phyloP scores from a whole-genome alignment of 2,113 vertebrate species.

The Dipodomys ordii region DNA sequence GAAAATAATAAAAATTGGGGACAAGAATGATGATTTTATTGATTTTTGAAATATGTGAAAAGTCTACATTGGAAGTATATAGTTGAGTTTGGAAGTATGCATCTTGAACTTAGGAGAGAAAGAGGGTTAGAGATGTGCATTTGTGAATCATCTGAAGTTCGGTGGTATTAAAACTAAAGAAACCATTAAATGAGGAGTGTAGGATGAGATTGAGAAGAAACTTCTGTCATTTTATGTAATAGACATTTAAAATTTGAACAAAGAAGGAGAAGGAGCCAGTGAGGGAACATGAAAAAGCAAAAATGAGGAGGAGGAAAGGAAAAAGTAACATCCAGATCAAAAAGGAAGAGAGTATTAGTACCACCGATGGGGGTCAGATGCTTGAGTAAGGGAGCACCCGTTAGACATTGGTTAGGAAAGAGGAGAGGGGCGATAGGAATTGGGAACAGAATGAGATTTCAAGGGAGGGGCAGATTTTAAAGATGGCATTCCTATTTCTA shows the following conservation, averaged over 20 bases:
- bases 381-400: neutral
- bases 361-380: neutral
- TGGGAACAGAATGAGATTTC: neutral
- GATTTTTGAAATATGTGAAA: constrained; percentile 47
- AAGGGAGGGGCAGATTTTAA: neutral
- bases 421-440: neutral
- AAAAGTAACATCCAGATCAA: neutral
- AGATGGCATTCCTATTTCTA: constrained; percentile 62
- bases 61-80: neutral
- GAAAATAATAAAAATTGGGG: neutral
- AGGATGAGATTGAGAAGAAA: constrained; percentile 48
- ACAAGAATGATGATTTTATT: constrained; percentile 15
- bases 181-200: neutral
- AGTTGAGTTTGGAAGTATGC: constrained; percentile 30
- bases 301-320: constrained; percentile 22
- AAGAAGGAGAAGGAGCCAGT: neutral
- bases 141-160: constrained; percentile 34
- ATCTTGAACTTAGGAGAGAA: constrained; percentile 52
- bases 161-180: constrained; percentile 16
- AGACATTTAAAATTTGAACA: constrained; percentile 49
- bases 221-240: constrained; percentile 62
- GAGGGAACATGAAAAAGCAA: neutral
- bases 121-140: neutral
- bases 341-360: neutral
- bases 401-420: constrained; percentile 1